A percentile compares a stretch with the other conserved stretches of the same genome.
Evolutionary conservation across 2,113 vertebrate genomes (phyloP).

Genomic region (Seriola quinqueradiata): DNA sequence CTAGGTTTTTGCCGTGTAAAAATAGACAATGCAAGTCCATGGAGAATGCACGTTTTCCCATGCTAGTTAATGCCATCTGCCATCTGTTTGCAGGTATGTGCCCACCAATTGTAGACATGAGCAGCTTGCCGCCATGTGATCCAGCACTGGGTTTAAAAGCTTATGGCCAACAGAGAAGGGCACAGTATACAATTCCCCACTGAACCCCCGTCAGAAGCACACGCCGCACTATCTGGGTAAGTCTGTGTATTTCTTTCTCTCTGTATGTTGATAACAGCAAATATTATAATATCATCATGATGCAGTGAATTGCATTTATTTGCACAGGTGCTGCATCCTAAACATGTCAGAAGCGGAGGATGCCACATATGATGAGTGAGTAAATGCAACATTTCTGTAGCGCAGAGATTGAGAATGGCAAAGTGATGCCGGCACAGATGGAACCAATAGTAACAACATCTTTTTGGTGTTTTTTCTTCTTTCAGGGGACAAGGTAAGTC

Average conservation of each 20-base stretch:
- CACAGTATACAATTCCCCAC: conserved; percentile 55
- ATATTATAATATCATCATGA: background rate
- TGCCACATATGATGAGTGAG: conserved; percentile 89
- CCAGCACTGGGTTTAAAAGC: conserved; percentile 82
- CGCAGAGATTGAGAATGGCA: background rate
- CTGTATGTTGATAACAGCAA: background rate
- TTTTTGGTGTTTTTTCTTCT: conserved; percentile 36
- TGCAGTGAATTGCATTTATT: conserved; percentile 1
- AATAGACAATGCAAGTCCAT: conserved; percentile 75
- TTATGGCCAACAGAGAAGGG: conserved; percentile 60
- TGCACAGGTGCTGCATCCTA: conserved; percentile 57
- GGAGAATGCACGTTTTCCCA: conserved; percentile 76
- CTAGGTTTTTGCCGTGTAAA: conserved; percentile 63
- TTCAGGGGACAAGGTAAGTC: conserved; percentile 91
- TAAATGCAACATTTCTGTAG: conserved; percentile 44
- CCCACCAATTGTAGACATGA: conserved; percentile 73
- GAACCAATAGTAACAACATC: conserved; percentile 2
- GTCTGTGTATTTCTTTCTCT: conserved; percentile 28
- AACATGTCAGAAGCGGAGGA: conserved; percentile 93
- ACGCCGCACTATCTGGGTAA: conserved; percentile 67
- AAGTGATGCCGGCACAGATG: background rate
- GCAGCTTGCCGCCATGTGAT: conserved; percentile 78
- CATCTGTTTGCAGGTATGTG: conserved; percentile 82
- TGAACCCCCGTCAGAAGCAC: conserved; percentile 27
- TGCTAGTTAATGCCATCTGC: conserved; percentile 66